These are phyloP conservation scores for Cercocebus atys DNA, from an alignment of 2,113 vertebrate genomes.

Conservation along the genomic window DNA sequence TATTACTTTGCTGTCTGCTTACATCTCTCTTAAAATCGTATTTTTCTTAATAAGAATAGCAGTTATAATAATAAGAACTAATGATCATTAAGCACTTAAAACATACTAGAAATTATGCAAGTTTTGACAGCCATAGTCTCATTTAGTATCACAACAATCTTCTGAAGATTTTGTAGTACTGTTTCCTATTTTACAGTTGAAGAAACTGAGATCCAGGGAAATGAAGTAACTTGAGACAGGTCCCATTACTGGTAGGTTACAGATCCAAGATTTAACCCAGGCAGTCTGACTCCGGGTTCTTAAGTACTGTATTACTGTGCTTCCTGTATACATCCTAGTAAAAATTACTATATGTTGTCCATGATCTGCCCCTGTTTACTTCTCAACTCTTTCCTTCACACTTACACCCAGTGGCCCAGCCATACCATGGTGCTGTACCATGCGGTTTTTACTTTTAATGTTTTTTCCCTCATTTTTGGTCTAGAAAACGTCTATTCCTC, in stretches of 20 bases:
- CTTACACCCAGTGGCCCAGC: neutral
- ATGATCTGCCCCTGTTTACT: no score
- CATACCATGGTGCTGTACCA: neutral
- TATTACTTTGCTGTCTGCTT: neutral
- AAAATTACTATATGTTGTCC: neutral
- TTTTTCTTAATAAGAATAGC: neutral
- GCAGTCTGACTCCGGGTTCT: neutral
- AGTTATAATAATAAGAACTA: neutral
- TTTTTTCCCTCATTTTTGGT: neutral
- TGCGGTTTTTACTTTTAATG: neutral
- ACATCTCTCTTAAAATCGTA: neutral
- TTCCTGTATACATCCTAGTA: neutral
- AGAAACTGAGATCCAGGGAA: neutral
- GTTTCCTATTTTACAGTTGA: neutral
- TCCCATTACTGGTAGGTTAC: neutral
- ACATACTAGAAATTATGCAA: neutral
- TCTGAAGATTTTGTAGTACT: neutral
- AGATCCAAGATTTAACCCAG: neutral
- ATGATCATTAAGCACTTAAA: neutral
- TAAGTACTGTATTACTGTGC: neutral
- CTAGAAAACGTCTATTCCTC: neutral
- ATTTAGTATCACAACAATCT: neutral
- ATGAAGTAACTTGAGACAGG: neutral
- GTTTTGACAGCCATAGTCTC: neutral
- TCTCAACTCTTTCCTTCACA: neutral